phyloP scores from a whole-genome alignment of 2,113 vertebrate species.

The Melanotaenia duboulayi region DNA sequence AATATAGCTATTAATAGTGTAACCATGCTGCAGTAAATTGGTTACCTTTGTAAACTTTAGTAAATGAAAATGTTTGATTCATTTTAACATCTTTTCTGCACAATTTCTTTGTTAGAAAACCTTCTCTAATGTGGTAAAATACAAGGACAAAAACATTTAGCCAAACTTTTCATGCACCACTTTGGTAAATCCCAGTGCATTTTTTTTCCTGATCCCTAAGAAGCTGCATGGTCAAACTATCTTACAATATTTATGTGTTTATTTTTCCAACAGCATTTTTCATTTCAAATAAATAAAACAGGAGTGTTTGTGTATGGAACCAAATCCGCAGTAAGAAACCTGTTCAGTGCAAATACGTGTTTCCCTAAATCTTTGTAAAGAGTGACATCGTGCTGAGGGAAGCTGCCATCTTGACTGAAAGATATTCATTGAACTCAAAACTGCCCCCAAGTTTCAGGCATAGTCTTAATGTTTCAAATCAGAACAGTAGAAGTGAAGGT shows the following conservation, averaged over 20 bases:
- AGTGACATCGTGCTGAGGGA: constrained; percentile 31
- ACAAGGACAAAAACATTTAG: too few relatives aligned
- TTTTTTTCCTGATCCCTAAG: background rate
- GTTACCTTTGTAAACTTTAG: background rate
- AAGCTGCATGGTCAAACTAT: background rate
- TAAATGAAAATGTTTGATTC: background rate
- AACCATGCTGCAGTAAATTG: background rate
- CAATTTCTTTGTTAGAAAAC: background rate
- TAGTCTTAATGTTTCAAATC: constrained; percentile 29
- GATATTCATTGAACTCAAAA: constrained; percentile 25
- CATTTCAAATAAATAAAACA: background rate
- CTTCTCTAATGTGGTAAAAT: background rate
- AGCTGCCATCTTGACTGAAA: constrained; percentile 39
- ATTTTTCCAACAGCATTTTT: background rate
- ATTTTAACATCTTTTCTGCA: background rate
- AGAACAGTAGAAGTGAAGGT: constrained; percentile 16
- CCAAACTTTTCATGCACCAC: background rate
- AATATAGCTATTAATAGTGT: too few relatives aligned
- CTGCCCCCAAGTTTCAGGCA: constrained; percentile 35
- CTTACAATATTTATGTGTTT: background rate
- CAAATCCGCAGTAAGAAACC: constrained; percentile 9
- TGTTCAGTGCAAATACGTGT: constrained; percentile 9
- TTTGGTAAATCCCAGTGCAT: background rate
- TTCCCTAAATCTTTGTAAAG: constrained; percentile 28
- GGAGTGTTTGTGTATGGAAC: background rate